A percentile compares a stretch with the other conserved stretches of the same genome.
Conservation (phyloP, 2,888 invertebrate genomes). For the Mamestra brassicae region DNA sequence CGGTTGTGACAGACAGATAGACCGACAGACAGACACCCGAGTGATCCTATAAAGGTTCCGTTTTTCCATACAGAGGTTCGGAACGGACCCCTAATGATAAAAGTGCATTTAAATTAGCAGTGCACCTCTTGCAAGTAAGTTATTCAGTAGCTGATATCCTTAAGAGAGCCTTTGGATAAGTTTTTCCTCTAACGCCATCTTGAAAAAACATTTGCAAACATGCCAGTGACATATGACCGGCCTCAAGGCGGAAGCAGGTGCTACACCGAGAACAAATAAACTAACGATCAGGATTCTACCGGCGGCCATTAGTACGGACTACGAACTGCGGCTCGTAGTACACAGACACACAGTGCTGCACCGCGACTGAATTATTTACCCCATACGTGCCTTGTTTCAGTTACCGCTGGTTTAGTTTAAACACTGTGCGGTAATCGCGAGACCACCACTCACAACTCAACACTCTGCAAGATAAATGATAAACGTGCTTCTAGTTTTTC, state of each 20-base stretch:
- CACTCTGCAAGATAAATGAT: conserved; percentile 70
- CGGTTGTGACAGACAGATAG: too few species aligned
- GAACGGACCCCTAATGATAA: too few species aligned
- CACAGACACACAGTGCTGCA: conserved; percentile 57
- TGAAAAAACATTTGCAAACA: not conserved
- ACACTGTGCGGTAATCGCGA: conserved; percentile 55
- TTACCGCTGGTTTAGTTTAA: conserved; percentile 56
- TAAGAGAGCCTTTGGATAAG: not conserved
- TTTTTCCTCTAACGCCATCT: not conserved
- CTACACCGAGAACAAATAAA: conserved; percentile 68
- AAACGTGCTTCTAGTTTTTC: conserved; percentile 67
- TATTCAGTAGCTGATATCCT: not conserved
- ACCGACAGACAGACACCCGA: too few species aligned
- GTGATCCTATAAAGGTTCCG: too few species aligned
- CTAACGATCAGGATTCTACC: conserved; percentile 72
- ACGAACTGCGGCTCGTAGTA: conserved; percentile 1
- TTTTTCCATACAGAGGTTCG: too few species aligned
- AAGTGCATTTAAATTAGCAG: too few species aligned
- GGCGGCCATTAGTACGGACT: conserved; percentile 61
- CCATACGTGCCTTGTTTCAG: conserved; percentile 65
- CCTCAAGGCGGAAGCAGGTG: conserved; percentile 63
- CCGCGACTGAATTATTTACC: conserved; percentile 71
- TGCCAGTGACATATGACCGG: not conserved
- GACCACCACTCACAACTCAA: conserved; percentile 55
- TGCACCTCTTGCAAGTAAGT: not conserved